phyloP scores from a whole-genome alignment of 2,888 invertebrate species.

The Spilarctia lutea region DNA sequence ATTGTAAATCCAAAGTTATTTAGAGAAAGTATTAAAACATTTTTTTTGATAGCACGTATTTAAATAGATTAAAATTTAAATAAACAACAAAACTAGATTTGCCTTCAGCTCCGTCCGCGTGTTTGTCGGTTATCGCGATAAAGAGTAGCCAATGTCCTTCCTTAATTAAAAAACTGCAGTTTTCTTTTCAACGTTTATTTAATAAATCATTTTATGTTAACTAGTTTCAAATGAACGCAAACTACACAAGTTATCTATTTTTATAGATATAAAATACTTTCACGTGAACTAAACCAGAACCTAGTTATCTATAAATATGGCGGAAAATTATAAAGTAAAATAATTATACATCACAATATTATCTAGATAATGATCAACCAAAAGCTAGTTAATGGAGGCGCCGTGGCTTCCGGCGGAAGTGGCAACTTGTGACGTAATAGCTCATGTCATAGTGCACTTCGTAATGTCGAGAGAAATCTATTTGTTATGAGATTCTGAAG shows the following conservation, averaged over 20 bases:
- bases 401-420: conserved; percentile 63
- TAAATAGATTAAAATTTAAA: background rate
- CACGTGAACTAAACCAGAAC: background rate
- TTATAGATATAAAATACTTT: background rate
- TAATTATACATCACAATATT: conserved; percentile 36
- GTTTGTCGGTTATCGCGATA: too few species aligned
- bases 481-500: conserved; percentile 7
- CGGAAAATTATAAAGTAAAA: conserved; percentile 2
- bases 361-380: conserved; percentile 38
- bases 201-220: background rate
- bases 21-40: background rate
- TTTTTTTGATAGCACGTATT: too few species aligned
- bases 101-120: too few species aligned
- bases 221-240: too few species aligned
- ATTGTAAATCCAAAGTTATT: background rate
- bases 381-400: conserved; percentile 58
- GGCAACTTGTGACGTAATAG: conserved; percentile 56
- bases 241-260: too few species aligned
- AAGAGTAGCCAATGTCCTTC: too few species aligned
- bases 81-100: background rate
- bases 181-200: background rate
- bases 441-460: conserved; percentile 38
- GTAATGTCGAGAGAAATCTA: conserved; percentile 35
- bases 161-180: background rate
- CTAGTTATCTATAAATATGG: background rate